Percentiles rank a stretch among this genome's conserved stretches.
Evolutionary conservation across 1,140 invertebrate species (phyloP).

Genomic region (Leptopilina boulardi): DNA sequence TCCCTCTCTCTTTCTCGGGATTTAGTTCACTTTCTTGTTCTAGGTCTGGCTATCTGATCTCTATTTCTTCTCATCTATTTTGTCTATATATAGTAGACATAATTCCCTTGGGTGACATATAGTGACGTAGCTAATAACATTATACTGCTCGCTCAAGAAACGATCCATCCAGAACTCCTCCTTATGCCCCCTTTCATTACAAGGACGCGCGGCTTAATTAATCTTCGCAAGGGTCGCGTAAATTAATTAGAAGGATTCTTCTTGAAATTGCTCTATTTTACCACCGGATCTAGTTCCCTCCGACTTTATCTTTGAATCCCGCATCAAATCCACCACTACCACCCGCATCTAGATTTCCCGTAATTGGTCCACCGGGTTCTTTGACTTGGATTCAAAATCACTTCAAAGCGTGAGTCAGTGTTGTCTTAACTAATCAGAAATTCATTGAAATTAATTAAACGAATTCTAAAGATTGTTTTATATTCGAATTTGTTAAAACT

Average conservation of each 20-base stretch:
- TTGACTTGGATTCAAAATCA: constrained; percentile 6
- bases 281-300: neutral
- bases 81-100: too few relatives aligned
- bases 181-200: constrained; percentile 6
- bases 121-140: constrained; percentile 25
- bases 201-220: constrained; percentile 24
- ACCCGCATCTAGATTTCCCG: neutral
- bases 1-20: neutral
- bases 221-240: neutral
- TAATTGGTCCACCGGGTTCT: neutral
- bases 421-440: constrained; percentile 8
- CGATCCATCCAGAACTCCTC: constrained; percentile 24
- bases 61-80: neutral
- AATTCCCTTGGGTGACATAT: neutral
- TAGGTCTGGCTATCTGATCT: constrained; percentile 46
- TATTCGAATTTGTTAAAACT: neutral
- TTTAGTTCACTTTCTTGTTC: constrained; percentile 39
- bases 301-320: constrained; percentile 11
- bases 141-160: constrained; percentile 29
- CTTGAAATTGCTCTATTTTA: constrained; percentile 23
- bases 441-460: neutral
- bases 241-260: constrained; percentile 28
- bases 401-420: neutral
- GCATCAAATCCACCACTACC: neutral
- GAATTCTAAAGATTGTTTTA: neutral